A percentile compares a stretch with the other conserved stretches of the same genome.
Conservation (phyloP, 1,140 invertebrate species). For the Euura lappo region DNA sequence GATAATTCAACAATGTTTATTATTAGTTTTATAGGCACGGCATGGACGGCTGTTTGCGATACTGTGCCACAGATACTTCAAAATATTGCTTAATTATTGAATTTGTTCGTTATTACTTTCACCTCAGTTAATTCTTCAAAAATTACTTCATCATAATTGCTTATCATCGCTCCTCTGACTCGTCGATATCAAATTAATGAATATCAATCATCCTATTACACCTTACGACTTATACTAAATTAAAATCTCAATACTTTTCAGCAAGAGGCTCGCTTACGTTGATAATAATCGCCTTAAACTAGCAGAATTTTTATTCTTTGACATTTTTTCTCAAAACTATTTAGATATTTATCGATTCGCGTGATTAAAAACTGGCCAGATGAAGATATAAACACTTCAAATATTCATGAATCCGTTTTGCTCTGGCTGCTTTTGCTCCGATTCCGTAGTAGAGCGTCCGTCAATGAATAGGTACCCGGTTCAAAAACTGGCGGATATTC, state of each 20-base stretch:
- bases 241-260: no score
- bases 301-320: no score
- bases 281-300: no score
- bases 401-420: conserved; percentile 11
- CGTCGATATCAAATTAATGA: background rate
- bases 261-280: no score
- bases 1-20: background rate
- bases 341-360: no score
- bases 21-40: background rate
- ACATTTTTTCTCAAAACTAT: no score
- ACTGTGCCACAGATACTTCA: background rate
- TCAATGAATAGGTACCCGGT: conserved; percentile 78
- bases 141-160: background rate
- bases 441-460: conserved; percentile 56
- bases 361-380: no score
- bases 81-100: background rate
- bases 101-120: background rate
- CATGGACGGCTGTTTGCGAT: conserved; percentile 1
- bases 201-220: no score
- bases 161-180: background rate
- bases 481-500: conserved; percentile 85
- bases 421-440: conserved; percentile 38
- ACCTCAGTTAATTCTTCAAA: background rate
- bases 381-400: no score
- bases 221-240: no score